Percentiles rank a stretch among this genome's conserved stretches.
Conservation (phyloP, 2,888 invertebrate genomes). For the Melieria picta region DNA sequence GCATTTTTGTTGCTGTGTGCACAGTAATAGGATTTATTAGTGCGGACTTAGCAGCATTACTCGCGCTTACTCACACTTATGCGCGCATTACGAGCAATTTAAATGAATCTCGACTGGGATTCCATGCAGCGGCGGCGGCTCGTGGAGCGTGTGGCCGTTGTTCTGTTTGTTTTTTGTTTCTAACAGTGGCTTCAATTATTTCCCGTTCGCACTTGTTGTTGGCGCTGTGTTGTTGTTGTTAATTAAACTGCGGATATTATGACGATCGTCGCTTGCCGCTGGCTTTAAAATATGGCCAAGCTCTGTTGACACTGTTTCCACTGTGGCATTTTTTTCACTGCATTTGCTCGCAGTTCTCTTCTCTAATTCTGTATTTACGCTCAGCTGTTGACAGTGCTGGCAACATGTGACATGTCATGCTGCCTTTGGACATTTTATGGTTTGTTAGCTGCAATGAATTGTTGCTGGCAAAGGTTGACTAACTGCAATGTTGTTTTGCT, state of each 20-base stretch:
- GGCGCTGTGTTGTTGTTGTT: slow-evolving; percentile 5
- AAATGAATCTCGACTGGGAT: slow-evolving; percentile 29
- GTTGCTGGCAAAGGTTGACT: not conserved
- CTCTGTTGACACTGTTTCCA: too few relatives aligned
- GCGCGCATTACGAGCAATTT: slow-evolving; percentile 29
- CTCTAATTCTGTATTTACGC: too few relatives aligned
- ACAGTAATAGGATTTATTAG: slow-evolving; percentile 39
- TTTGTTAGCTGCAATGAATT: slow-evolving; percentile 29
- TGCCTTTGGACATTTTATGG: slow-evolving; percentile 30
- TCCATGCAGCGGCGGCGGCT: not conserved
- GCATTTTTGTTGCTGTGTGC: not conserved
- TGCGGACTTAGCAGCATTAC: slow-evolving; percentile 42
- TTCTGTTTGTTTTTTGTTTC: too few relatives aligned
- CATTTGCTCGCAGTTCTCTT: too few relatives aligned
- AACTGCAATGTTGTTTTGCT: too few relatives aligned
- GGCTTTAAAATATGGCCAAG: too few relatives aligned
- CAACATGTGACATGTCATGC: slow-evolving; percentile 27
- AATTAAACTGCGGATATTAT: slow-evolving; percentile 26
- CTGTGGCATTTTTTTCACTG: too few relatives aligned
- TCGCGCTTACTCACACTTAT: slow-evolving; percentile 39
- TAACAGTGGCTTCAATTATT: too few relatives aligned
- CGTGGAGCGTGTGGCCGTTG: too few relatives aligned
- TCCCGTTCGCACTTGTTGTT: too few relatives aligned
- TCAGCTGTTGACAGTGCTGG: not conserved
- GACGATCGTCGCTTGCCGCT: not conserved